Evolutionary conservation across 2,888 invertebrate genomes (phyloP), one percentile per base, ranked within the genome.

Genomic region (Meiosimyza decipiens): DNA sequence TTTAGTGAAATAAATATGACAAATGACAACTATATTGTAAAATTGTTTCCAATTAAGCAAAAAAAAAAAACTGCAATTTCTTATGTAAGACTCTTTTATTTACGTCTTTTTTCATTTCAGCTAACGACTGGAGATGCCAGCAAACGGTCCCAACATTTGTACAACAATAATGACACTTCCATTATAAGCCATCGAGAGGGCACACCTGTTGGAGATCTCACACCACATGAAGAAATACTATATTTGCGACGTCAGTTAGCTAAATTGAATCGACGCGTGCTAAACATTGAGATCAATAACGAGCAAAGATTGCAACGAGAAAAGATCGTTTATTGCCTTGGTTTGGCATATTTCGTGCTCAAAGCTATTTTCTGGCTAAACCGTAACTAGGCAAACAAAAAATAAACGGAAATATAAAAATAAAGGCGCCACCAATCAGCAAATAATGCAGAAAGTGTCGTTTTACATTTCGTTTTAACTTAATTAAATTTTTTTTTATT

Each of bases 321-420:
- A 83, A 93, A 96, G 83, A 91, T 96, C 80, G 89, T 95, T 63
- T 95, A 94, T 84, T 94, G 94, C 73, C 88, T 95, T 79, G 94
- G 96, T 47, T 89, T 96, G 80, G 93, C 95, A 49, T 97, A 96
- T 87, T 91, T 96, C 85, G 88, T 96, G 78, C 89, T 96, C 79
- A 96, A 96, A 89, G 91, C 95, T 68, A 91, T 96, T 78, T 90
- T 94, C 80, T 96, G 95, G 95, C 89, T 96, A 80, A 92, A 90
- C 83, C 89, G 90, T 79, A 89, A 89, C 78, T 90, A 88, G 77
- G 74, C 28, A 40, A 16, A 16, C 16, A 65, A 22, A 55, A 33
- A 55, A 50, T 51, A 55, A 40, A 40, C 47, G 12, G 40, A 40
- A 9, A 9, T 40, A 40, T 40, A 22, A 51, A 70, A 63, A 47